Evolutionary conservation across 2,888 invertebrate genomes (phyloP).

Genomic region (Lypha dubia): DNA sequence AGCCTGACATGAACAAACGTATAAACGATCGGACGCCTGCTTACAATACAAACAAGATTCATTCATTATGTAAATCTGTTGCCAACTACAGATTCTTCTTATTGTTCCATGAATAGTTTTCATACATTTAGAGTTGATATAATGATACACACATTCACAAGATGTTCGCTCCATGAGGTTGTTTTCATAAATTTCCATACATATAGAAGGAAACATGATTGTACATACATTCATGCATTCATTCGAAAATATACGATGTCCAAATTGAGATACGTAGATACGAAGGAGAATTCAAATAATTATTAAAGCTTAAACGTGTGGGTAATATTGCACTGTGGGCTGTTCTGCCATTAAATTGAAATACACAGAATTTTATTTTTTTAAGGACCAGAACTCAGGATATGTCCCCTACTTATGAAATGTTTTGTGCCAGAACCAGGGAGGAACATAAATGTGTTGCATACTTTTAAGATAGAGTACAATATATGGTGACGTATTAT

Average conservation of each 20-base stretch:
- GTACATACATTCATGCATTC: too few species aligned
- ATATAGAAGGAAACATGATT: neutral
- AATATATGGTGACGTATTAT: too few species aligned
- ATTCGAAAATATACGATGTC: neutral
- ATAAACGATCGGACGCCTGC: neutral
- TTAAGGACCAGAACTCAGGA: too few species aligned
- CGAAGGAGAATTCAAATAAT: neutral
- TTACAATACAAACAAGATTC: neutral
- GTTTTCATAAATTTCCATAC: neutral
- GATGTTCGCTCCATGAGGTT: neutral
- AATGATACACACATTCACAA: neutral
- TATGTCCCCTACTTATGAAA: too few species aligned
- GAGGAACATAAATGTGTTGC: too few species aligned
- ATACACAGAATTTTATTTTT: too few species aligned
- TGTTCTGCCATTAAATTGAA: too few species aligned
- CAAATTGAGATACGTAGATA: neutral
- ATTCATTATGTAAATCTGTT: slow-evolving; percentile 7
- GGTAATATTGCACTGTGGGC: neutral
- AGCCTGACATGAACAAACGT: neutral
- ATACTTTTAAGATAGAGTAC: too few species aligned
- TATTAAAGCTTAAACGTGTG: neutral
- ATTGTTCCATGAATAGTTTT: neutral
- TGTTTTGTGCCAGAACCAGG: too few species aligned
- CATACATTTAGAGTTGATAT: neutral
- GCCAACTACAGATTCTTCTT: neutral